Conservation (phyloP, 2,888 invertebrate species). For the Pomacea canaliculata region DNA sequence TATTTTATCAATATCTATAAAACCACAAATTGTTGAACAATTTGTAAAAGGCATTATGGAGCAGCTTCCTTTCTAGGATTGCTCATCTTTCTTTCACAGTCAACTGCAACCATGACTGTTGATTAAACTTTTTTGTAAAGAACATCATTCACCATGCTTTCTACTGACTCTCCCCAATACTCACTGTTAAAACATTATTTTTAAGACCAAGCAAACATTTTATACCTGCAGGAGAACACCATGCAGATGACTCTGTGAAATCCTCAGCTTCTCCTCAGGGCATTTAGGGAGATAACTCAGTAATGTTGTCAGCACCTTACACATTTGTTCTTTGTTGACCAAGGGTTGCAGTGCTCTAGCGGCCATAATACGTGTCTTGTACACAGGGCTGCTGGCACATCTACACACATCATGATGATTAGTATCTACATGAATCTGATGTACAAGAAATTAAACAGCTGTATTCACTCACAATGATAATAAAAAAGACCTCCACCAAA, state of each 20-base stretch:
- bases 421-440: not conserved
- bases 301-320: slow-evolving; percentile 62
- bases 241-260: slow-evolving; percentile 70
- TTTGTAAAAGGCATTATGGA: too few species aligned
- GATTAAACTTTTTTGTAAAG: too few species aligned
- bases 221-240: slow-evolving; percentile 78
- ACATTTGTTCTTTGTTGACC: slow-evolving; percentile 70
- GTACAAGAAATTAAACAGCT: not conserved
- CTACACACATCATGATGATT: slow-evolving; percentile 38
- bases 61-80: too few species aligned
- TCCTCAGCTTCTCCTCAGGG: slow-evolving; percentile 8
- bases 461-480: too few species aligned
- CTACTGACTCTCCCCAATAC: too few species aligned
- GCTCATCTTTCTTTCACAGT: too few species aligned
- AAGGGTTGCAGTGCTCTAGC: slow-evolving; percentile 79
- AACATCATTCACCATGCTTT: too few species aligned
- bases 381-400: slow-evolving; percentile 78
- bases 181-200: too few species aligned
- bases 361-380: slow-evolving; percentile 80
- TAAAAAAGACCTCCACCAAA: not conserved
- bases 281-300: slow-evolving; percentile 61
- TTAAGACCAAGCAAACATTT: not conserved
- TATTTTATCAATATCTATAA: too few species aligned
- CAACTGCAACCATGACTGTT: too few species aligned
- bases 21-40: too few species aligned